Percentiles rank a stretch among this genome's conserved stretches.
Conservation (phyloP, 2,113 vertebrate species). For the Hirundichthys speculiger region DNA sequence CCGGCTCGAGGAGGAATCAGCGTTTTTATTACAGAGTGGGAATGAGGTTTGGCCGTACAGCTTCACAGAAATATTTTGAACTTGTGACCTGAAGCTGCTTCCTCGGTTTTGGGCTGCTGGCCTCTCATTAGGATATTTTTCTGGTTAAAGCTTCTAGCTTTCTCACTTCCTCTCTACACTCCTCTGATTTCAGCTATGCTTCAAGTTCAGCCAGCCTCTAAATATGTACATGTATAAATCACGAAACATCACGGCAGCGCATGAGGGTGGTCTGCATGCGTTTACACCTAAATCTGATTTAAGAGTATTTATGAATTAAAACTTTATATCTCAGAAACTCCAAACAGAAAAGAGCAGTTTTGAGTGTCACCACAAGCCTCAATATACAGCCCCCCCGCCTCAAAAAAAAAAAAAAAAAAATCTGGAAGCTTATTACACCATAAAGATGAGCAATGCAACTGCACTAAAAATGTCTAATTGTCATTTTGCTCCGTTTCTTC, state of each 20-base stretch:
- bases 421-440: too few relatives aligned
- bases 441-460: too few relatives aligned
- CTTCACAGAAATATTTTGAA: conserved; percentile 53
- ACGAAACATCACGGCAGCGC: neutral
- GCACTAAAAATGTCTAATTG: too few relatives aligned
- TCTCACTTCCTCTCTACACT: conserved; percentile 17
- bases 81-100: conserved; percentile 47
- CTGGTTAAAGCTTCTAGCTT: conserved; percentile 20
- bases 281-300: neutral
- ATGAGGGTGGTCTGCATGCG: neutral
- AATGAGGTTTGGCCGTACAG: conserved; percentile 50
- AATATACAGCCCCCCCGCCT: too few relatives aligned
- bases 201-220: conserved; percentile 7
- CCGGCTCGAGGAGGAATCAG: conserved; percentile 1
- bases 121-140: conserved; percentile 57
- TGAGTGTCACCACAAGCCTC: too few relatives aligned
- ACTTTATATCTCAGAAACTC: too few relatives aligned
- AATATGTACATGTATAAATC: neutral
- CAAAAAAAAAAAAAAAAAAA: too few relatives aligned
- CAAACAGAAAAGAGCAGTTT: too few relatives aligned
- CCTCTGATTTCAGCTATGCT: conserved; percentile 17
- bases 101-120: conserved; percentile 28
- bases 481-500: too few relatives aligned
- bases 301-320: too few relatives aligned
- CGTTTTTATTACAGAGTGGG: conserved; percentile 10